Conservation (phyloP, 2,797 vertebrate genomes). For the Allobates femoralis region DNA sequence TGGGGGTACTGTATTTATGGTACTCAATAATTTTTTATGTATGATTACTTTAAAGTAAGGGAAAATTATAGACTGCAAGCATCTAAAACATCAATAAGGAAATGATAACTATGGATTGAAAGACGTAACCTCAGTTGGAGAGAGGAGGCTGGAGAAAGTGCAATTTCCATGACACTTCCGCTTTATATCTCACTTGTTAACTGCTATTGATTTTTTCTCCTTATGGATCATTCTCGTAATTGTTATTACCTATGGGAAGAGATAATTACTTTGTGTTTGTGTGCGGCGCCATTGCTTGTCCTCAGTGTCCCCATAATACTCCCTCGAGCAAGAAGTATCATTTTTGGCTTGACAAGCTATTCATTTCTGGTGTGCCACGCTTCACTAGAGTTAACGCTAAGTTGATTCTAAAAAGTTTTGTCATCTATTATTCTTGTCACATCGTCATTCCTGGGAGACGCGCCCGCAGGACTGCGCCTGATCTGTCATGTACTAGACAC, state of each 20-base stretch:
- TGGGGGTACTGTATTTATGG: too few species aligned
- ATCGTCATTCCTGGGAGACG: neutral
- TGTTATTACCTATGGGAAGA: neutral
- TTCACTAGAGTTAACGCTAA: neutral
- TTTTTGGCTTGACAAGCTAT: conserved; percentile 47
- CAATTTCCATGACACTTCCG: neutral
- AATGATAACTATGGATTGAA: too few species aligned
- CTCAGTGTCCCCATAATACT: conserved; percentile 30
- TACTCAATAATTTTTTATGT: too few species aligned
- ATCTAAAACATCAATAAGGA: too few species aligned
- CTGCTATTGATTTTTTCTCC: neutral
- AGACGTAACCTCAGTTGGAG: too few species aligned
- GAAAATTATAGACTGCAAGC: too few species aligned
- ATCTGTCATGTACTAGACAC: neutral
- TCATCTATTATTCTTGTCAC: neutral
- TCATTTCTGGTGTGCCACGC: conserved; percentile 29
- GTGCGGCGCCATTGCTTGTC: conserved; percentile 17
- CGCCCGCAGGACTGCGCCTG: neutral
- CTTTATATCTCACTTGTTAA: neutral
- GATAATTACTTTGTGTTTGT: conserved; percentile 2
- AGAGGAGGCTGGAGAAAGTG: neutral
- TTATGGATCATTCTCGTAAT: neutral
- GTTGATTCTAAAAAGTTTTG: conserved; percentile 12
- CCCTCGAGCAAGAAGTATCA: conserved; percentile 29
- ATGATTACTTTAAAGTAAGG: too few species aligned